These are phyloP conservation scores for Nephrotoma flavescens DNA, from an alignment of 2,888 invertebrate species.

Conservation along the genomic window DNA sequence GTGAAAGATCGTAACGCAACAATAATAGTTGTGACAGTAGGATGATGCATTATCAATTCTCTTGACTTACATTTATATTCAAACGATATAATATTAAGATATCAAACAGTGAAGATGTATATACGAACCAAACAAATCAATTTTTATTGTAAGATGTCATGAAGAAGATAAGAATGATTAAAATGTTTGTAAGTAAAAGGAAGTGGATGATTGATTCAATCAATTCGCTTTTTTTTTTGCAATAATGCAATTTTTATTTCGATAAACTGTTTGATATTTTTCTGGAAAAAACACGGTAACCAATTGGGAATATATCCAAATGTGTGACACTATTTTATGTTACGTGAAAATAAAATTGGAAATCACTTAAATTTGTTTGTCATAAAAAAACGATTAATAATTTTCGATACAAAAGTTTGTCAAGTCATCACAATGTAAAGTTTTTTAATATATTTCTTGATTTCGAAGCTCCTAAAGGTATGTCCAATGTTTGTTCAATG, in stretches of 20 bases:
- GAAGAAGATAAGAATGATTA: background rate
- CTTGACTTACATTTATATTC: background rate
- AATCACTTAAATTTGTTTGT: background rate
- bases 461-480: no score
- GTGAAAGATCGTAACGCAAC: background rate
- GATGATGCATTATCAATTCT: background rate
- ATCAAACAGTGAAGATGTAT: background rate
- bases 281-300: background rate
- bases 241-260: background rate
- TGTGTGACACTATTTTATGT: background rate
- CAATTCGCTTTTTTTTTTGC: background rate
- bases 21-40: constrained; percentile 1
- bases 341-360: background rate
- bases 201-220: background rate
- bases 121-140: background rate
- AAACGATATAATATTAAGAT: background rate
- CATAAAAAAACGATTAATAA: background rate
- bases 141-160: background rate
- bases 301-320: background rate
- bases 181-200: background rate
- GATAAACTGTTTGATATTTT: background rate
- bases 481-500: no score
- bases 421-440: no score
- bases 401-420: background rate
- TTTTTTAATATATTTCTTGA: no score